Evolutionary conservation across 2,797 vertebrate genomes (phyloP), one percentile per base, ranked within the genome.

Genomic region (Mus minutoides): DNA sequence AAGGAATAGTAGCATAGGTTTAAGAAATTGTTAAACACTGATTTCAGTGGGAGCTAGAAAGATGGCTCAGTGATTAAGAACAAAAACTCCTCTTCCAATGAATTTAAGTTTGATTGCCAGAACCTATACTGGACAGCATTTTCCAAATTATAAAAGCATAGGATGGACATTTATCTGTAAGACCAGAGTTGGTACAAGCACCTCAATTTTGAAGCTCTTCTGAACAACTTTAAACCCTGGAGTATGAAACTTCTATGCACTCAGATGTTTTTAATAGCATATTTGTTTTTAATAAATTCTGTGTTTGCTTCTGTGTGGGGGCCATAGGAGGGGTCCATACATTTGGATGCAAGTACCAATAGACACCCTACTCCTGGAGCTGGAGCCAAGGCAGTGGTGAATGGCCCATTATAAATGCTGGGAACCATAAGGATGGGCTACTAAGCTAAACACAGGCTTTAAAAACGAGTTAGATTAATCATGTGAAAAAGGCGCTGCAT

Each of bases 141-240:
- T 75, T 73, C 54, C 58, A 46, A 46, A 92, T 73, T 88, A 40
- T 83, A 80, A 94, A 40, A 94, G n/a, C 8, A 90, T 69, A 16
- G 82, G 14, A n/a, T 31, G 88, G 56, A 73, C 4, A 80, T 31
- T 67, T 95, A 82, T 95, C 31, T 78, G 8, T 46, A 78, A 82
- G 22, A 54, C 0, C 91, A 2, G 17, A 89, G 17, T 90, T 56
- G 17, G 34, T 21, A 46, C 56, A 79, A 58, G 37, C 88, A 62
- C 90, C 60, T 40, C 69, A 93, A 84, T 40, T 31, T 12, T 86
- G 96, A 94, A 75, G 13, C 0, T 64, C 9, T 82, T 56, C 24
- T 95, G 64, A 83, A 69, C 52, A 46, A 2, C 4, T 34, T 89
- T 26, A 95, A 85, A 54, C 80, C 16, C 46, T 69, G 26, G 22